Percentiles rank a stretch among this genome's conserved stretches.
Evolutionary conservation across 2,797 vertebrate genomes (phyloP).

Genomic region (Periparus ater): DNA sequence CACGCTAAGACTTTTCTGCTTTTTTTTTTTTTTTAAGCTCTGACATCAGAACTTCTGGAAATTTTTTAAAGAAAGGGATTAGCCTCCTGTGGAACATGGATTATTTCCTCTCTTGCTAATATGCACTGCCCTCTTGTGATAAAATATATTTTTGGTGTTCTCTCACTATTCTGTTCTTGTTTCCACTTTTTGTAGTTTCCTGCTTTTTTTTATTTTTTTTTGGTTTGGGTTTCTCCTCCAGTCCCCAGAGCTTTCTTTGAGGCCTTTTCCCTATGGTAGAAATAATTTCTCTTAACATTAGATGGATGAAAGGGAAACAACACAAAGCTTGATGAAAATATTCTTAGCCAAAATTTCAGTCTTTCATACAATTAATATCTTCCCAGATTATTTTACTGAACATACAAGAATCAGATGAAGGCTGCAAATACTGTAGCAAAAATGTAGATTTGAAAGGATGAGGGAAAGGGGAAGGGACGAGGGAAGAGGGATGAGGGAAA

Average conservation of each 20-base stretch:
- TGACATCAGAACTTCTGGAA: background rate
- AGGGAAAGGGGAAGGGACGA: background rate
- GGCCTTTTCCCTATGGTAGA: background rate
- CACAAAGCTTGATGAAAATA: background rate
- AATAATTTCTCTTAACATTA: background rate
- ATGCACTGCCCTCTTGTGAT: constrained; percentile 60
- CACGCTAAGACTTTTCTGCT: background rate
- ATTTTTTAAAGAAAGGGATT: background rate
- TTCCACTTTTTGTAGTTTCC: background rate
- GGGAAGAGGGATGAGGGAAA: background rate
- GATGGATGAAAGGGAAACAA: background rate
- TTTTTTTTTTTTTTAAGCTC: background rate
- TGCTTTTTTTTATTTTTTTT: rapidly evolving
- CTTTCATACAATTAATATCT: background rate
- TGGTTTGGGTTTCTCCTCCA: background rate
- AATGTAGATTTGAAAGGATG: background rate
- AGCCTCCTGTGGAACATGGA: background rate
- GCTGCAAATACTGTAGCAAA: background rate
- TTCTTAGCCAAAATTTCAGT: background rate
- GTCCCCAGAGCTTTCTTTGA: background rate
- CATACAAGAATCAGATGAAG: background rate
- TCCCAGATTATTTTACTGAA: background rate
- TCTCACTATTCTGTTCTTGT: background rate
- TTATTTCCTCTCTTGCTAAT: constrained; percentile 11
- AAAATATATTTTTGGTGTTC: background rate